Conservation (phyloP, 2,888 invertebrate species). For the Sacculina carcini region DNA sequence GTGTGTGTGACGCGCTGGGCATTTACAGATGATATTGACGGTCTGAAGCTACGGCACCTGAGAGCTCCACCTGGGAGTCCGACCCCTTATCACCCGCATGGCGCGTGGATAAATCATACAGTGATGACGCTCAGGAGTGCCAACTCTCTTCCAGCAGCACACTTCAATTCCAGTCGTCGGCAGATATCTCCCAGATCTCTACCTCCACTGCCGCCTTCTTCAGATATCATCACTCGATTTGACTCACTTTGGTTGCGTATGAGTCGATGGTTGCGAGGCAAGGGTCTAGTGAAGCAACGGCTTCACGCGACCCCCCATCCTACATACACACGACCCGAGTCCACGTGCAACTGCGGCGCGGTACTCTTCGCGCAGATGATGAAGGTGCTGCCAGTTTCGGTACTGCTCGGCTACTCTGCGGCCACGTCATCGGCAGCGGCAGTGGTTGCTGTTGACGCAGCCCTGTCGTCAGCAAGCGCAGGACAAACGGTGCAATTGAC, state of each 20-base stretch:
- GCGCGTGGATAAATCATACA: slow-evolving; percentile 5
- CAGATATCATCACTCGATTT: no score
- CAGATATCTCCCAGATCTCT: no score
- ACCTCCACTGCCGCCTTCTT: no score
- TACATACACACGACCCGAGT: no score
- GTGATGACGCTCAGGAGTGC: slow-evolving; percentile 7
- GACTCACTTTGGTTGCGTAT: neutral
- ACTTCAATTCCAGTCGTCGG: no score
- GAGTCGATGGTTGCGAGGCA: neutral
- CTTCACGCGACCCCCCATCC: neutral
- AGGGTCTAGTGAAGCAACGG: no score
- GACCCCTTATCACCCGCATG: slow-evolving; percentile 4
- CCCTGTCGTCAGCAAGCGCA: no score
- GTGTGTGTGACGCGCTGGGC: no score
- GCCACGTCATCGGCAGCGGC: neutral
- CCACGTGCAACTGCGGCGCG: neutral
- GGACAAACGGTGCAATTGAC: neutral
- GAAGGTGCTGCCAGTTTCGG: neutral
- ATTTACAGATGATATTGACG: neutral
- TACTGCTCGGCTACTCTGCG: neutral
- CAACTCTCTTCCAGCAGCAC: no score
- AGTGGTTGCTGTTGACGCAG: neutral
- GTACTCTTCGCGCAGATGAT: neutral
- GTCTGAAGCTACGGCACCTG: slow-evolving; percentile 7
- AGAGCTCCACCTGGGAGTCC: slow-evolving; percentile 3